Evolutionary conservation across 2,113 vertebrate species (phyloP).

Genomic region (Lepus europaeus): DNA sequence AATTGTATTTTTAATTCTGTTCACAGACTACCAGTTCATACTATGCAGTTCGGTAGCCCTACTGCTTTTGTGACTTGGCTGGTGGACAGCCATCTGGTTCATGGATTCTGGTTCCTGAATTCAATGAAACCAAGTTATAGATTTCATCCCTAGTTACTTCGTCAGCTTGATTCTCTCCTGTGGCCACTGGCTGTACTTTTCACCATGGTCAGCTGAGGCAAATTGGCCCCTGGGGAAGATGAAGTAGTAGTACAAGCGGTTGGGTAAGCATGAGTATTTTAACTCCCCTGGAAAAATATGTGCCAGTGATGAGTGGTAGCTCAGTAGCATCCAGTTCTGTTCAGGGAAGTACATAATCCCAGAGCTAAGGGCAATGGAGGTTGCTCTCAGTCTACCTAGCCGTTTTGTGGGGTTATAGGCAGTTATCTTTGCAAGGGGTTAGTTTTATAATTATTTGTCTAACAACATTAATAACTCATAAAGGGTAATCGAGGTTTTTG

Average conservation of each 20-base stretch:
- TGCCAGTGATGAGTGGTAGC: background rate
- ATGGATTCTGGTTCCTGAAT: background rate
- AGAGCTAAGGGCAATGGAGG: background rate
- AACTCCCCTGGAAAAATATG: background rate
- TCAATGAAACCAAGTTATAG: slow-evolving; percentile 10
- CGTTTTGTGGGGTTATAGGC: slow-evolving; percentile 3
- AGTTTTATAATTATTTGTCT: background rate
- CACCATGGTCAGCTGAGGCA: background rate
- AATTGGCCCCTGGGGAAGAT: background rate
- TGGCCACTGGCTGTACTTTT: slow-evolving; percentile 4
- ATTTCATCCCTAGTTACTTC: background rate
- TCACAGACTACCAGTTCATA: background rate
- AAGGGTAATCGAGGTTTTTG: slow-evolving; percentile 3
- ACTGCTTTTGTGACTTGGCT: background rate
- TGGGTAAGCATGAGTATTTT: background rate
- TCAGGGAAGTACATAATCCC: background rate
- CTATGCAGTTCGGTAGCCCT: background rate
- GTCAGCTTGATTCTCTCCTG: slow-evolving; percentile 23
- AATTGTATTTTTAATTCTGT: slow-evolving; percentile 7
- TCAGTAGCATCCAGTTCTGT: slow-evolving; percentile 7
- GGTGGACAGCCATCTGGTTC: background rate
- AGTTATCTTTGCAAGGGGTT: background rate
- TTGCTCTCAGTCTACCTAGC: background rate
- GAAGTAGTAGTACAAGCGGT: background rate
- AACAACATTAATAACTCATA: background rate